Percentiles rank a stretch among this genome's conserved stretches.
Conservation (phyloP, 1,140 invertebrate genomes). For the Coelopa frigida region DNA sequence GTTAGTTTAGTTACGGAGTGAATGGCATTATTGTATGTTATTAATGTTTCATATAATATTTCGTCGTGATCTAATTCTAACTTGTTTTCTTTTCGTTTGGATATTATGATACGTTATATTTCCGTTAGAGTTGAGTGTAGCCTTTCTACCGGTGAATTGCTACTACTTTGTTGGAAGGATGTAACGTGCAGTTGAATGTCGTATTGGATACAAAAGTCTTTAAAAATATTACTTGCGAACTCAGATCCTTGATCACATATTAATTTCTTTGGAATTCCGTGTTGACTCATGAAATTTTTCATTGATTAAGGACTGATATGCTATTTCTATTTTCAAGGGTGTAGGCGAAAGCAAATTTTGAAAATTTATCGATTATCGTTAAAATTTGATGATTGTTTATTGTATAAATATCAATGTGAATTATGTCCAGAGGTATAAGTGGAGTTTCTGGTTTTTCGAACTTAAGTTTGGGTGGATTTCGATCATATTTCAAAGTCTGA, state of each 20-base stretch:
- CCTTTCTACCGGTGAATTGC: constrained; percentile 3
- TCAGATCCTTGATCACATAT: constrained; percentile 7
- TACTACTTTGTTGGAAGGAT: too few relatives aligned
- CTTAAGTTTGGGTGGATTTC: not conserved
- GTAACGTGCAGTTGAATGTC: constrained; percentile 2
- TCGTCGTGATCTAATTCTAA: constrained; percentile 2
- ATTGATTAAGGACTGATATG: not conserved
- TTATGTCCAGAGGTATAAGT: constrained; percentile 6
- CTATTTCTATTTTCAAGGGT: not conserved
- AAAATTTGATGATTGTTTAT: constrained; percentile 6
- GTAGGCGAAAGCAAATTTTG: constrained; percentile 4
- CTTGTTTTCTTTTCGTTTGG: constrained; percentile 3
- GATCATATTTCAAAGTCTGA: constrained; percentile 4
- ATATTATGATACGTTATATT: constrained; percentile 6
- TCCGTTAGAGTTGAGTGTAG: constrained; percentile 6
- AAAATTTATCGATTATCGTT: constrained; percentile 15
- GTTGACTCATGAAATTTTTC: not conserved
- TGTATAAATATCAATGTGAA: constrained; percentile 11
- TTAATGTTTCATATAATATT: not conserved
- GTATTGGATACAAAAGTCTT: constrained; percentile 11
- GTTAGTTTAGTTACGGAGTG: not conserved
- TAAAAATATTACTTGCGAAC: constrained; percentile 5
- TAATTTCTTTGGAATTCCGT: constrained; percentile 3
- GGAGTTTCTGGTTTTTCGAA: constrained; percentile 10
- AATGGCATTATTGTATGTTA: constrained; percentile 4